phyloP scores from a whole-genome alignment of 2,113 vertebrate species.

The Talpa occidentalis region DNA sequence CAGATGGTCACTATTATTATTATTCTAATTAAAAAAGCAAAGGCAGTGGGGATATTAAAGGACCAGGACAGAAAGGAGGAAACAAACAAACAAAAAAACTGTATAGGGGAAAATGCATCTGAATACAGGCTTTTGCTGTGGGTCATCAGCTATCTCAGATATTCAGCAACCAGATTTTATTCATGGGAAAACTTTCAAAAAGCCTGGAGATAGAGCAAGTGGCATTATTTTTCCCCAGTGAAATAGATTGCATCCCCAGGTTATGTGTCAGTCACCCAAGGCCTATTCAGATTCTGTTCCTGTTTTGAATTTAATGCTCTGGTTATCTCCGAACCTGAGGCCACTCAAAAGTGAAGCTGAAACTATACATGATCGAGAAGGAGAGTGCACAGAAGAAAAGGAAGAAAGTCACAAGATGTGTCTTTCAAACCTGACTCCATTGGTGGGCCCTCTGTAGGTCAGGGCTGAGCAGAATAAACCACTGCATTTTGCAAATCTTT shows the following conservation, averaged over 20 bases:
- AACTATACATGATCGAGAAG: slow-evolving; percentile 47
- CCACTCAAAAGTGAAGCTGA: slow-evolving; percentile 60
- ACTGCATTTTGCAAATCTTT: not conserved
- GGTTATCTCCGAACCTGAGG: slow-evolving; percentile 63
- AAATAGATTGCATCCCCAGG: slow-evolving; percentile 70
- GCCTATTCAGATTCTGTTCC: slow-evolving; percentile 61
- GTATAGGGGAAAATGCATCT: not conserved
- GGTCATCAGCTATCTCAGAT: not conserved
- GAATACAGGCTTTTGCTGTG: not conserved
- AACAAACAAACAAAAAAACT: not conserved
- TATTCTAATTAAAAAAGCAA: not conserved
- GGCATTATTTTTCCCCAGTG: not conserved
- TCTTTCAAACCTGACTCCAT: slow-evolving; percentile 31
- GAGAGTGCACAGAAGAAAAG: not conserved
- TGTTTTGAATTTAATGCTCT: slow-evolving; percentile 76
- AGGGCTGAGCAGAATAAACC: not conserved
- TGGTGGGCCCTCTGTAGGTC: not conserved
- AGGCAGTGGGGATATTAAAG: not conserved
- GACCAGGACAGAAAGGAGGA: not conserved
- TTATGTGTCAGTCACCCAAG: slow-evolving; percentile 62
- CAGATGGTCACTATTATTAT: not conserved
- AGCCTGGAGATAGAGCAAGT: slow-evolving; percentile 6
- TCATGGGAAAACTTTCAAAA: slow-evolving; percentile 67
- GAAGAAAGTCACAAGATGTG: not conserved
- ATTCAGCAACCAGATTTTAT: slow-evolving; percentile 66